Evolutionary conservation across 2,888 invertebrate species (phyloP).

Genomic region (Aphidoletes aphidimyza): DNA sequence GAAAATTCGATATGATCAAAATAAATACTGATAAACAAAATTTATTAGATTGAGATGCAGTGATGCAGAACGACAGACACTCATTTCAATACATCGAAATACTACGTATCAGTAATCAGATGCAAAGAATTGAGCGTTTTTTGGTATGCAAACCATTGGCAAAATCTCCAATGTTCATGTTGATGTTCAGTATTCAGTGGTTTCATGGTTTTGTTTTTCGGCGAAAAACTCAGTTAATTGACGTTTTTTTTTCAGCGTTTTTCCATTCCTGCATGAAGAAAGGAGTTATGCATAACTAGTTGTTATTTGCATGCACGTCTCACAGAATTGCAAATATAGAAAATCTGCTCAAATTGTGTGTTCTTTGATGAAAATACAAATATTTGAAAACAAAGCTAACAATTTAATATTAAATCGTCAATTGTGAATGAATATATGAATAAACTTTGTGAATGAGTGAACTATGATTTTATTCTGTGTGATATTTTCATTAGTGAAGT

Average conservation of each 20-base stretch:
- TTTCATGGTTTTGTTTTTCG: too few species aligned
- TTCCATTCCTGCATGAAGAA: not conserved
- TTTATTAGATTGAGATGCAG: conserved; percentile 35
- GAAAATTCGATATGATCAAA: not conserved
- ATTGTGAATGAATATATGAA: too few species aligned
- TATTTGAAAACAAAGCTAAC: too few species aligned
- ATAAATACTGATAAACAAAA: conserved; percentile 43
- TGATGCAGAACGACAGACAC: not conserved
- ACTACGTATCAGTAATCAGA: not conserved
- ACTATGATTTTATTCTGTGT: too few species aligned
- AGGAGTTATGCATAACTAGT: not conserved
- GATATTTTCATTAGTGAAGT: too few species aligned
- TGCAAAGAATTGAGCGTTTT: not conserved
- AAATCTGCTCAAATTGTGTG: not conserved
- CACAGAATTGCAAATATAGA: not conserved
- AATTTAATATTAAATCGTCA: too few species aligned
- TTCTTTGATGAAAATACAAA: not conserved
- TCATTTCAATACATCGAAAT: conserved; percentile 9
- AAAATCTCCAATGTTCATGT: too few species aligned
- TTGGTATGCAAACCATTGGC: not conserved
- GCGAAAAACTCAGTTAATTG: not conserved
- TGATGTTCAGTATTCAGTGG: too few species aligned
- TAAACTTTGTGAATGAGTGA: too few species aligned
- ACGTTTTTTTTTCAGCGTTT: not conserved
- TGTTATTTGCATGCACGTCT: conserved; percentile 8